Conservation (phyloP, 2,113 vertebrate genomes). For the Onychostruthus taczanowskii region DNA sequence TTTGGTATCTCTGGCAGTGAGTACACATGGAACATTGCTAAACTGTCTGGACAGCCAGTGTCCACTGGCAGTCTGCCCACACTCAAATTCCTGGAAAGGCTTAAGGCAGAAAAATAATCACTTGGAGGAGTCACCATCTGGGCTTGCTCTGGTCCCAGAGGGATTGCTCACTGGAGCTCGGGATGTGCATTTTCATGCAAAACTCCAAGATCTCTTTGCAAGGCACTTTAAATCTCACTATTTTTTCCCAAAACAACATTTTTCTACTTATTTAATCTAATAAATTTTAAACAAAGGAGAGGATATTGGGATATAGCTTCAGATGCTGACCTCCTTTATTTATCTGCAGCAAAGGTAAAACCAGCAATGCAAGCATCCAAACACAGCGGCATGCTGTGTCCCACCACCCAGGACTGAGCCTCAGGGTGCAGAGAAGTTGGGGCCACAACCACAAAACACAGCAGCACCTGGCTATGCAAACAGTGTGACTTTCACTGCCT, state of each 20-base stretch:
- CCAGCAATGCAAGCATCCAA: accelerated
- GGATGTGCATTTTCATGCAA: constrained; percentile 47
- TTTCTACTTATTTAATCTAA: neutral
- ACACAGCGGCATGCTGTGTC: accelerated
- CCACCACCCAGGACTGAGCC: neutral
- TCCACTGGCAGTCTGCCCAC: constrained; percentile 69
- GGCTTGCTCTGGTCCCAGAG: constrained; percentile 48
- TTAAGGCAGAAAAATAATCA: constrained; percentile 73
- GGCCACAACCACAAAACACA: neutral
- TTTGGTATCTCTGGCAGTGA: constrained; percentile 26
- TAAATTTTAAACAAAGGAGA: neutral
- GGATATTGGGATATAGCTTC: neutral
- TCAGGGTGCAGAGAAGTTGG: neutral
- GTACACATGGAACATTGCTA: constrained; percentile 17
- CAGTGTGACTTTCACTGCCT: neutral
- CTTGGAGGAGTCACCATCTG: constrained; percentile 68
- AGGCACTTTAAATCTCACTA: constrained; percentile 3
- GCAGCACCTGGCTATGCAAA: neutral
- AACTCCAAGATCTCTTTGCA: constrained; percentile 31
- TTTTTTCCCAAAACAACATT: neutral
- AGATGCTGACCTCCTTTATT: neutral
- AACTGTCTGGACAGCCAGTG: constrained; percentile 45
- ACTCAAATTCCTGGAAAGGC: constrained; percentile 77
- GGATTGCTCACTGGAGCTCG: constrained; percentile 28
- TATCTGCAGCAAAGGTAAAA: neutral